phyloP scores from a whole-genome alignment of 1,140 invertebrate species.

The Battus philenor region DNA sequence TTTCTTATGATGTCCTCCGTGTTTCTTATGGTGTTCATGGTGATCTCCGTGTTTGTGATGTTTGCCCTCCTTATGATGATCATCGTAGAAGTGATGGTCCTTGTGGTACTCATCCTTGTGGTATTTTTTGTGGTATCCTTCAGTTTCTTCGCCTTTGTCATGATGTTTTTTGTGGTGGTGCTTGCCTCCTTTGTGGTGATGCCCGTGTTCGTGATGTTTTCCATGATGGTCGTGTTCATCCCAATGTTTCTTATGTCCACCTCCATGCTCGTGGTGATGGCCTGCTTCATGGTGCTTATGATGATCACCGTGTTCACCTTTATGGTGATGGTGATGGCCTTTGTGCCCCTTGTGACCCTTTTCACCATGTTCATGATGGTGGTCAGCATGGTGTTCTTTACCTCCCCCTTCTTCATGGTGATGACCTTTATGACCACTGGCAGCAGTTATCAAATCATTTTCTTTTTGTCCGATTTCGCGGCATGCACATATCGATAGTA shows the following conservation, averaged over 20 bases:
- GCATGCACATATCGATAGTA: slow-evolving; percentile 38
- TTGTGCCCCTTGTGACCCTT: slow-evolving; percentile 78
- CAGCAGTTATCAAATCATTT: slow-evolving; percentile 67
- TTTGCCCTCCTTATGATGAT: slow-evolving; percentile 79
- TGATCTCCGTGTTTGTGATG: slow-evolving; percentile 80
- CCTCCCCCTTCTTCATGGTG: slow-evolving; percentile 76
- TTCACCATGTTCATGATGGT: slow-evolving; percentile 75
- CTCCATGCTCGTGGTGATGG: slow-evolving; percentile 79
- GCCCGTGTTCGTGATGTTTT: slow-evolving; percentile 81
- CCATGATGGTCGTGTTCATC: slow-evolving; percentile 82
- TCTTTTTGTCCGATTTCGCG: slow-evolving; percentile 46
- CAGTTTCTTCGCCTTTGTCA: slow-evolving; percentile 80
- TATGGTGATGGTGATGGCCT: slow-evolving; percentile 79
- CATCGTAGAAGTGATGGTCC: slow-evolving; percentile 82
- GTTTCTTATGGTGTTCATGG: slow-evolving; percentile 77
- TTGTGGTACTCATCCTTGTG: slow-evolving; percentile 85
- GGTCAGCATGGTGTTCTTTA: slow-evolving; percentile 75
- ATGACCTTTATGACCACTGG: slow-evolving; percentile 64
- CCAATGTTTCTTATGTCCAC: slow-evolving; percentile 81
- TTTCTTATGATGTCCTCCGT: slow-evolving; percentile 79
- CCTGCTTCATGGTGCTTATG: slow-evolving; percentile 81
- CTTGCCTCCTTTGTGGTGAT: slow-evolving; percentile 79
- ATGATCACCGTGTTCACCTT: slow-evolving; percentile 82
- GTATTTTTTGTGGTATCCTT: slow-evolving; percentile 81
- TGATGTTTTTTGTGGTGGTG: slow-evolving; percentile 79